Base-by-base conservation (phyloP, 2,113 vertebrate species). In the Myotis brandtii region DNA sequence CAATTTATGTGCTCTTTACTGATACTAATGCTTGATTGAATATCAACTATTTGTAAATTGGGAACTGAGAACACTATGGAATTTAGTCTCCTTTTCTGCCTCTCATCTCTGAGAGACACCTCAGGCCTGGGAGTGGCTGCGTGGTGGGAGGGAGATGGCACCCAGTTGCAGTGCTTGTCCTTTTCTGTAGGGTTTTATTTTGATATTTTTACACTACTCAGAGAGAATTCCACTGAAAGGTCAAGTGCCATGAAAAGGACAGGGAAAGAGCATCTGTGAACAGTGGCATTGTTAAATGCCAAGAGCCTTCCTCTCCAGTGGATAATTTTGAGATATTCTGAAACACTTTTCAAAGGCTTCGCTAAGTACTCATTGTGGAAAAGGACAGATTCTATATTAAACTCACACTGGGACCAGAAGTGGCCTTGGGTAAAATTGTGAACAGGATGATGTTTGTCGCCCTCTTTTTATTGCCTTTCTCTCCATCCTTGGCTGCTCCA, bases 361-460 rank as follows among this genome's bases (percentile, higher is more conserved):
- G 95, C 95, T 93, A 95, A 95, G 96, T 75, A 92, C 76, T 97
- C 81, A 40, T 50, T 90, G 96, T 76, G 92, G 95, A 95, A 96
- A 98, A 97, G 96, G 95, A 96, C 96, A 96, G 46, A 82, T 89
- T 87, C 95, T 96, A 43, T 93, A 97, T 97, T 96, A 96, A 96
- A 88, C 86, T 92, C 64, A 72, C 46, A 30, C 80, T 79, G 92
- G 93, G 87, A 64, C n/a, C 56, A 75, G 92, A 94, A 86, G 54
- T 27, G 59, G 90, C 93, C 86, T 86, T 88, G 83, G 87, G 66
- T 88, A 70, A 94, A 77, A 88, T 0, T 64, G 67, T 73, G 86
- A 72, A 34, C 32, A 77, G 48, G 79, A 81, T 30, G 20, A 69
- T 25, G 64, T 87, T 81, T 43, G 25, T 25, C 4, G 32, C 48